Evolutionary conservation across 2,888 invertebrate species (phyloP).

Genomic region (Tetranychus piercei): DNA sequence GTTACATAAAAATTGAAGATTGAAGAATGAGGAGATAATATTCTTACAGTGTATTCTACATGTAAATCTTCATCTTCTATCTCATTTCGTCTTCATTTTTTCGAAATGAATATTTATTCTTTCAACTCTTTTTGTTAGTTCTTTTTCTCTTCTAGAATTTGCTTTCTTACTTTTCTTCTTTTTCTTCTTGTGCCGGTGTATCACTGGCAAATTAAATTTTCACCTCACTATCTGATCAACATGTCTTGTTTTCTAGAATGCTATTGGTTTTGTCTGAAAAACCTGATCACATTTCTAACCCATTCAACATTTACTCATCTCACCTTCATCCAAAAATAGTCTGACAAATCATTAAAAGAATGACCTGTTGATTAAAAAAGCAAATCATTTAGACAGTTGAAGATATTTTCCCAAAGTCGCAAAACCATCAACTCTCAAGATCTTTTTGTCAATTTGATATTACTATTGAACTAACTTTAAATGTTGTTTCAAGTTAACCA

Average conservation of each 20-base stretch:
- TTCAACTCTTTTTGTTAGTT: neutral
- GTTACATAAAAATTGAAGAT: neutral
- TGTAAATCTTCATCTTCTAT: neutral
- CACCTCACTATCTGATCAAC: neutral
- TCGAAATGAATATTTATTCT: neutral
- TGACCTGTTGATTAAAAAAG: too few relatives aligned
- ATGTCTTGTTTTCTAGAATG: neutral
- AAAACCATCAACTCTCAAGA: too few relatives aligned
- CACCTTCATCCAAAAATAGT: too few relatives aligned
- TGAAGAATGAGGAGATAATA: neutral
- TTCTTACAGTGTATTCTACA: neutral
- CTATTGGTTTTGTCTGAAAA: neutral
- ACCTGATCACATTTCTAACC: too few relatives aligned
- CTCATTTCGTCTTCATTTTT: neutral
- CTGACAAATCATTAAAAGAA: too few relatives aligned
- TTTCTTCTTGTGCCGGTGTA: neutral
- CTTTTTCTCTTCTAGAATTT: constrained; percentile 1
- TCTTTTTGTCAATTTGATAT: too few relatives aligned
- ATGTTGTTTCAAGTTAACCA: too few relatives aligned
- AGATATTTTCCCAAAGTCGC: too few relatives aligned
- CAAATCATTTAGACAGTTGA: too few relatives aligned
- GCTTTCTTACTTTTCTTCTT: constrained; percentile 3
- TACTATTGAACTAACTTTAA: too few relatives aligned
- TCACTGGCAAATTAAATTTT: neutral
- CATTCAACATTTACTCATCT: too few relatives aligned